A percentile compares a stretch with the other conserved stretches of the same genome.
phyloP scores from a whole-genome alignment of 2,113 vertebrate species.

The Engraulis encrasicolus region DNA sequence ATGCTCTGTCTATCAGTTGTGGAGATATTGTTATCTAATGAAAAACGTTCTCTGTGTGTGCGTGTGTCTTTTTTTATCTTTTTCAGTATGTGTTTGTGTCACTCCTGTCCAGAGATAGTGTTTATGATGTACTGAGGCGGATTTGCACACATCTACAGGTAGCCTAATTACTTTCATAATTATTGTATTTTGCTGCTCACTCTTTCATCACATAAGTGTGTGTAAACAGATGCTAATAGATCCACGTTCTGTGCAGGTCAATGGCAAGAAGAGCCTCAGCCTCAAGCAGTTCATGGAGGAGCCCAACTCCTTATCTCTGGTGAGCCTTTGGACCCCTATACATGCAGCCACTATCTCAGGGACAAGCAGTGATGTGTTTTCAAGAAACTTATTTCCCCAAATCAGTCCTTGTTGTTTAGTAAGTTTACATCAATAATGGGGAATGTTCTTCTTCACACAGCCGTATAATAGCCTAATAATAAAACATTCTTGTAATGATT shows the following conservation, averaged over 20 bases:
- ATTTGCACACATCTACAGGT: slow-evolving; percentile 96
- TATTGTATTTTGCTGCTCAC: background rate
- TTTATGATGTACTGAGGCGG: slow-evolving; percentile 87
- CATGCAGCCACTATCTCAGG: background rate
- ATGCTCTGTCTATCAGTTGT: background rate
- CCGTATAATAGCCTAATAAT: no score
- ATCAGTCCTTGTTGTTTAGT: no score
- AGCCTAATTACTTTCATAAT: slow-evolving; percentile 13
- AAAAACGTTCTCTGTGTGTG: background rate
- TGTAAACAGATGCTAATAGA: background rate
- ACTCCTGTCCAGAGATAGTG: slow-evolving; percentile 91
- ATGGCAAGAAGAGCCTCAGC: slow-evolving; percentile 90
- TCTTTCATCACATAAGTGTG: background rate
- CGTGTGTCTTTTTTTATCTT: slow-evolving; percentile 26
- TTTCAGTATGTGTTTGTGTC: slow-evolving; percentile 92
- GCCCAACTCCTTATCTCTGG: slow-evolving; percentile 79
- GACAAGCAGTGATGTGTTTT: background rate
- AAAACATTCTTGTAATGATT: no score
- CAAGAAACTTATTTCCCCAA: no score
- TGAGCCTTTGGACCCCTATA: slow-evolving; percentile 64
- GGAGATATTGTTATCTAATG: background rate
- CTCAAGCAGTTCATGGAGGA: slow-evolving; percentile 86
- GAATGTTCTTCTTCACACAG: no score
- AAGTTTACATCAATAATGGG: no score
- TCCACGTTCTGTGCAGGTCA: slow-evolving; percentile 65